phyloP scores from a whole-genome alignment of 2,797 vertebrate species.

The Etheostoma nigrum region DNA sequence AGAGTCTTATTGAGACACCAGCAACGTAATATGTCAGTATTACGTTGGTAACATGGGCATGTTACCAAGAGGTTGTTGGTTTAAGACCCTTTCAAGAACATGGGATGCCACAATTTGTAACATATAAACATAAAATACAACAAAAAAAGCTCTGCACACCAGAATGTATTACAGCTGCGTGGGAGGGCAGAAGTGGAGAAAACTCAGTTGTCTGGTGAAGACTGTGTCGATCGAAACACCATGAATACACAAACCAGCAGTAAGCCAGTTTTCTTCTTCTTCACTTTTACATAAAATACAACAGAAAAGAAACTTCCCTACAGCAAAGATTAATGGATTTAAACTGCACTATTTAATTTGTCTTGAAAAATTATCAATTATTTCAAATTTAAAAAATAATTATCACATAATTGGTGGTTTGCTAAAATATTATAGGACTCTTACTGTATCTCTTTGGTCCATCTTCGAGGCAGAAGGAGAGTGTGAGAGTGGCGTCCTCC shows the following conservation, averaged over 20 bases:
- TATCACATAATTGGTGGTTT: background rate
- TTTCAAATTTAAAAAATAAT: background rate
- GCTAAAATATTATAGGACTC: slow-evolving; percentile 51
- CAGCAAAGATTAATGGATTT: background rate
- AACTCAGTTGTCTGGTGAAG: background rate
- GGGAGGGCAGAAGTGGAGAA: background rate
- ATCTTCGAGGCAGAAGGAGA: slow-evolving; percentile 99
- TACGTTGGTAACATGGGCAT: background rate
- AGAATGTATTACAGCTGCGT: background rate
- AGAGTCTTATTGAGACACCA: background rate
- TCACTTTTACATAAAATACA: background rate
- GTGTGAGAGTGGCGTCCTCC: slow-evolving; percentile 97
- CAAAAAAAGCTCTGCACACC: background rate
- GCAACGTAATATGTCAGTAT: too few relatives aligned
- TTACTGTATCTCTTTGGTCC: slow-evolving; percentile 99
- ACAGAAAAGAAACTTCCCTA: background rate
- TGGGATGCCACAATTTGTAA: background rate
- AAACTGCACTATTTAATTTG: background rate
- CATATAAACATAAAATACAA: background rate
- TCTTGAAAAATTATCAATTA: background rate
- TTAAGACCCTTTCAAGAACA: background rate
- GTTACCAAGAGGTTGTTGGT: background rate
- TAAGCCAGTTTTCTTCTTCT: too few relatives aligned
- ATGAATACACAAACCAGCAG: background rate
- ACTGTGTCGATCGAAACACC: background rate